Evolutionary conservation across 2,888 invertebrate species (phyloP).

Genomic region (Apoda limacodes): DNA sequence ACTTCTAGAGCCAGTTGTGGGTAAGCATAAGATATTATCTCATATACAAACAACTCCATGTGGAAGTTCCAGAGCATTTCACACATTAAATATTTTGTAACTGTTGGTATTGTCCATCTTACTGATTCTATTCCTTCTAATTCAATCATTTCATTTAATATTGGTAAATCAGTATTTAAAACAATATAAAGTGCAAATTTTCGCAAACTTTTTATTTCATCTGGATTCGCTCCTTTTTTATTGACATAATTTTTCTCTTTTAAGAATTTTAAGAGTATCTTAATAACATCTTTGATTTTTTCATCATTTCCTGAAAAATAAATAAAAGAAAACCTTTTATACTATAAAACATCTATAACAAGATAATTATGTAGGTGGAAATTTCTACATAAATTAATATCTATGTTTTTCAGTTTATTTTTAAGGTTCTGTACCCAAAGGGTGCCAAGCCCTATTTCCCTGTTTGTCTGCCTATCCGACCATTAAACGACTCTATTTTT

Average conservation of each 20-base stretch:
- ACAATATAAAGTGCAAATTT: conserved; percentile 47
- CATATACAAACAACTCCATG: conserved; percentile 42
- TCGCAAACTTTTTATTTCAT: conserved; percentile 26
- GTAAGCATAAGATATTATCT: conserved; percentile 38
- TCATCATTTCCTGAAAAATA: conserved; percentile 59
- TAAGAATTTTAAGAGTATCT: conserved; percentile 33
- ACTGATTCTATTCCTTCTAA: conserved; percentile 39
- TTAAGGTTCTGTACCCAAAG: too few species aligned
- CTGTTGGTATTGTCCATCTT: conserved; percentile 45
- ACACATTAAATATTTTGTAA: conserved; percentile 47
- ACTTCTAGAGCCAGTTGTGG: conserved; percentile 45
- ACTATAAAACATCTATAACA: too few species aligned
- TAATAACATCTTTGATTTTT: conserved; percentile 33
- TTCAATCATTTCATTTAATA: conserved; percentile 37
- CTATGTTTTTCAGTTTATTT: too few species aligned
- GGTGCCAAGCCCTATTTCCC: too few species aligned
- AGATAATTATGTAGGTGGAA: too few species aligned
- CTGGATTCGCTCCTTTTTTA: conserved; percentile 25
- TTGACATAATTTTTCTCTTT: conserved; percentile 32
- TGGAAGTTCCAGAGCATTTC: conserved; percentile 48
- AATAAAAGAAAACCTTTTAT: too few species aligned
- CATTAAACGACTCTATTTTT: too few species aligned
- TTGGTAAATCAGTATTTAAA: conserved; percentile 43
- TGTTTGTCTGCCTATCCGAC: too few species aligned
- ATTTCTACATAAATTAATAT: too few species aligned